Percentiles rank a stretch among this genome's conserved stretches.
Evolutionary conservation across 2,888 invertebrate genomes (phyloP).

Genomic region (Lumbricus terrestris): DNA sequence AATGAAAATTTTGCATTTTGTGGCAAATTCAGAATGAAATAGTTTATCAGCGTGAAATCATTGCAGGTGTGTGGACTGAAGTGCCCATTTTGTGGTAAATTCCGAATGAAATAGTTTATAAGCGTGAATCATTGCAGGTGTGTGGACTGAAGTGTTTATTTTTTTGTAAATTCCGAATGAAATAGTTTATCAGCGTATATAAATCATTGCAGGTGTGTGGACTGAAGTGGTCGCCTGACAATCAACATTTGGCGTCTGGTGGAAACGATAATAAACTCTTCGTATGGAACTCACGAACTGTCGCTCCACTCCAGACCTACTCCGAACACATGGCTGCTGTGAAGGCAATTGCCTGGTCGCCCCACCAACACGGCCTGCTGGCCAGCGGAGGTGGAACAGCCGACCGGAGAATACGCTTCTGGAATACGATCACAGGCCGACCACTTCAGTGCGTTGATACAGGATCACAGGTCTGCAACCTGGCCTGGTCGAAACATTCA

Average conservation of each 20-base stretch:
- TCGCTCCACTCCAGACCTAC: conserved; percentile 64
- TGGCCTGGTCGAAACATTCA: conserved; percentile 91
- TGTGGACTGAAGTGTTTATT: too few species aligned
- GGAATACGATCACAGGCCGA: conserved; percentile 70
- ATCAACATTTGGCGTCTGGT: conserved; percentile 93
- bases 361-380: conserved; percentile 84
- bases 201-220: conserved; percentile 83
- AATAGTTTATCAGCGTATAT: not conserved
- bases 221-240: conserved; percentile 96
- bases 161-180: not conserved
- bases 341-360: conserved; percentile 88
- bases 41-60: not conserved
- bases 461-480: conserved; percentile 88
- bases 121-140: conserved; percentile 57
- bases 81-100: conserved; percentile 66
- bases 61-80: conserved; percentile 81
- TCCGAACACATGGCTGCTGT: conserved; percentile 61
- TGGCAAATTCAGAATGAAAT: not conserved
- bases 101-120: not conserved
- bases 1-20: too few species aligned
- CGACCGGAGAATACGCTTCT: conserved; percentile 72
- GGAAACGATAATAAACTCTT: conserved; percentile 95
- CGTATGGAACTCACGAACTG: conserved; percentile 69
- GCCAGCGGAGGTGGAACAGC: conserved; percentile 96
- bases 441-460: conserved; percentile 83